phyloP scores from a whole-genome alignment of 2,888 invertebrate species.

The Acrobasis suavella region DNA sequence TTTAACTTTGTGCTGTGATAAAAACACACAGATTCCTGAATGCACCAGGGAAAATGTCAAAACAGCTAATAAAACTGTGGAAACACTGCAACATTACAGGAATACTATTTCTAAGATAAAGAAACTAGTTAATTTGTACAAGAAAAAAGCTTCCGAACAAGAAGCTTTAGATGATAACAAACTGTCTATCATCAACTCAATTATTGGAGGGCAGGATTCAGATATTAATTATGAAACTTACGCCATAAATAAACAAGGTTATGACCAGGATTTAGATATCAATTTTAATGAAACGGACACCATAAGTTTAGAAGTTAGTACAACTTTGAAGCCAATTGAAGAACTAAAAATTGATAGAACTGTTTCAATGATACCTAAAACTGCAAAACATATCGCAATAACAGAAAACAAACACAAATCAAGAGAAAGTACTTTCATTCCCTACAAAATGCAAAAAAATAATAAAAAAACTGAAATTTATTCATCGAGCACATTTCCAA shows the following conservation, averaged over 20 bases:
- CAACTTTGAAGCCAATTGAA: too few relatives aligned
- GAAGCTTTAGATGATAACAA: constrained; percentile 21
- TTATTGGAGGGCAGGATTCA: neutral
- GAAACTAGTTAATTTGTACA: constrained; percentile 47
- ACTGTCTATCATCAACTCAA: constrained; percentile 32
- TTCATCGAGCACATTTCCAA: too few relatives aligned
- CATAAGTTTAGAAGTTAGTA: too few relatives aligned
- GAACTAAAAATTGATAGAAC: too few relatives aligned
- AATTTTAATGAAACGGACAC: neutral
- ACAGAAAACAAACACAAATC: too few relatives aligned
- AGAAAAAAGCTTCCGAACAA: constrained; percentile 32
- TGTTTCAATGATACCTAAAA: too few relatives aligned
- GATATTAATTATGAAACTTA: neutral
- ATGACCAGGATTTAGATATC: neutral
- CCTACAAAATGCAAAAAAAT: too few relatives aligned
- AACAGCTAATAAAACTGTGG: neutral
- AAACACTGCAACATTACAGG: constrained; percentile 34
- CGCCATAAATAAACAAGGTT: neutral
- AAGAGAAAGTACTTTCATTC: too few relatives aligned
- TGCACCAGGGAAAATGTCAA: constrained; percentile 32
- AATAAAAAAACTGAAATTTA: too few relatives aligned
- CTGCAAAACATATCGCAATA: too few relatives aligned
- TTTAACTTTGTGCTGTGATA: constrained; percentile 49
- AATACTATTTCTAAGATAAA: constrained; percentile 51
- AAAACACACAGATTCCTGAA: constrained; percentile 29